Evolutionary conservation across 2,113 vertebrate genomes (phyloP), one percentile per base, ranked within the genome.

Genomic region (Choloepus hoffmanni): DNA sequence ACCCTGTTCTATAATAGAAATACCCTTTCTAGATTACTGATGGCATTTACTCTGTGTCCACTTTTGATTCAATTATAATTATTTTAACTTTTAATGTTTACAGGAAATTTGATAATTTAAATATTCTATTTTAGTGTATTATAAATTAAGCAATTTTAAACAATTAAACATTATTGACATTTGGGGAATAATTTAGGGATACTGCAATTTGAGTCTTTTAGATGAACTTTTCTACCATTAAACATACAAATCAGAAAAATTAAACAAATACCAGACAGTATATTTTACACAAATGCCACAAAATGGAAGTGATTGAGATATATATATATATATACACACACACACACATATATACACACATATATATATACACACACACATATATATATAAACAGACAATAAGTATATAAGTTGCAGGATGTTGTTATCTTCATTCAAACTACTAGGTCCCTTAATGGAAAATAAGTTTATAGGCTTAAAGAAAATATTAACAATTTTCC

Each of bases 401-500:
- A 70, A 55, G 5, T 92, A 65, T 62, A 96, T 95, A 97, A 97
- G 67, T 91, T 96, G 77, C 15, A 97, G 97, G 87, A 96, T 36
- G 36, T 36, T 33, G 23, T 97, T 79, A 95, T 97, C 67, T 36
- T 97, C 94, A 94, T 94, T 81, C 87, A 97, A 96, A 91, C 91
- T 77, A 98, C 84, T 28, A 40, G 90, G 68, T 95, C 14, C 23
- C 43, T 60, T 82, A 91, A 96, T 92, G 81, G 79, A 97, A 98
- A 98, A 93, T 90, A 76, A 19, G 70, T 94, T 97, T 97, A 95
- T 76, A 85, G 97, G 70, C 87, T 55, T 95, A 85, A 97, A 97
- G 97, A 72, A 95, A 97, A 96, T 45, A 95, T n/a, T 12, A 96
- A 96, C 93, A 93, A 72, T 96, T 96, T 94, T 97, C 82, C 86